These are phyloP conservation scores for Lacerta viridis DNA, from an alignment of 2,797 vertebrate species.

Conservation along the genomic window DNA sequence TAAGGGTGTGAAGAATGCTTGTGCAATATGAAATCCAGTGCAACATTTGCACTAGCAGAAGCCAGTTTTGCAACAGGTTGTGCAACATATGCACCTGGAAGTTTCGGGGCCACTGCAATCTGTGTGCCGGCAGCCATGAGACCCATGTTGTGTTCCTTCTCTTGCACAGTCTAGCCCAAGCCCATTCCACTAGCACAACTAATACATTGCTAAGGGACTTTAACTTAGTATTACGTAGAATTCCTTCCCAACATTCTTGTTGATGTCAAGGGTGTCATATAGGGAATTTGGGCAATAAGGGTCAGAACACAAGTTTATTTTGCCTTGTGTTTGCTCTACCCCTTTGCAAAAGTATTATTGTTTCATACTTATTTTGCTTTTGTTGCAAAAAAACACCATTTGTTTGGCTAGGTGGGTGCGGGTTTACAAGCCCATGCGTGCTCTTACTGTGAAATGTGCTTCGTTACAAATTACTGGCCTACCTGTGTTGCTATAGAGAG, in stretches of 20 bases:
- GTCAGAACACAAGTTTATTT: background rate
- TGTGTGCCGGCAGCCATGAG: too few species aligned
- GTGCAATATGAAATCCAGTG: too few species aligned
- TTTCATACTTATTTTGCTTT: background rate
- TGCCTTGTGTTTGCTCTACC: background rate
- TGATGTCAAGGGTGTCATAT: background rate
- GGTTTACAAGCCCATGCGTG: background rate
- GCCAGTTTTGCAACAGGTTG: too few species aligned
- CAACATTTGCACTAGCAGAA: too few species aligned
- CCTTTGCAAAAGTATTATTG: conserved; percentile 4
- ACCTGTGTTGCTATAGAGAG: background rate
- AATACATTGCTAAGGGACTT: too few species aligned
- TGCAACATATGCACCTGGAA: too few species aligned
- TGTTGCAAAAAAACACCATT: background rate
- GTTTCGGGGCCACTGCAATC: too few species aligned
- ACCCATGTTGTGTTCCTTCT: too few species aligned
- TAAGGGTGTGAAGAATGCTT: too few species aligned
- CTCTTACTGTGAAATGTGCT: background rate
- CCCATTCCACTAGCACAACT: too few species aligned
- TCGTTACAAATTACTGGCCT: background rate
- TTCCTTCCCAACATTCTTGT: background rate
- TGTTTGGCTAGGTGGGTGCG: background rate
- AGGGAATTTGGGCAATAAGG: background rate
- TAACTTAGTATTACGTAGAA: too few species aligned
- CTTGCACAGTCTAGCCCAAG: too few species aligned